These are phyloP conservation scores for Drosophila repletoides DNA, from an alignment of 1,140 invertebrate species.

Conservation along the genomic window DNA sequence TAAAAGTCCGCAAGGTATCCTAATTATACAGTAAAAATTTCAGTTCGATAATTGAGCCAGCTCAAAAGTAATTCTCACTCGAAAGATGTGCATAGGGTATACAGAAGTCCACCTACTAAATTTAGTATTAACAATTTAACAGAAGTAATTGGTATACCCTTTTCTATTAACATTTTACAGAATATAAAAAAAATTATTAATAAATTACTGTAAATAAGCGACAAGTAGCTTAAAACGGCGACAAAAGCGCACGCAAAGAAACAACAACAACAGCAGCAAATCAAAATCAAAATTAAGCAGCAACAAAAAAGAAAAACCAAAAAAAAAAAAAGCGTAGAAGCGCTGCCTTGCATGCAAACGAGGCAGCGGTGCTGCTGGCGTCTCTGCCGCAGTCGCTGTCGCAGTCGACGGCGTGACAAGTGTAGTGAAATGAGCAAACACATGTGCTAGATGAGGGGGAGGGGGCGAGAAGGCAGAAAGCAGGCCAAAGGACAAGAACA, in stretches of 20 bases:
- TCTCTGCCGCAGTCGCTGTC: conserved; percentile 6
- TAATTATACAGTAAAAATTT: too few species aligned
- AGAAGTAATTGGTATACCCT: too few species aligned
- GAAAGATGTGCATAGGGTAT: too few species aligned
- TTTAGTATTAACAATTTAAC: too few species aligned
- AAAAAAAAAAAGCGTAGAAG: conserved; percentile 3
- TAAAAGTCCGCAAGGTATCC: too few species aligned
- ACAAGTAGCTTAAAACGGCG: conserved; percentile 43
- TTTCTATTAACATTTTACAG: too few species aligned
- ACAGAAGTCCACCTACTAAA: too few species aligned
- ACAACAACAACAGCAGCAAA: conserved; percentile 38
- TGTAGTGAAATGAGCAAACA: conserved; percentile 63
- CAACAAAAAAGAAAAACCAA: conserved; percentile 22
- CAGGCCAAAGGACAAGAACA: conserved; percentile 27
- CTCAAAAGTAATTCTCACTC: too few species aligned
- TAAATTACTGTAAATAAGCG: conserved; percentile 69
- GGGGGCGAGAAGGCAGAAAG: conserved; percentile 1
- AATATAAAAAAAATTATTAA: conserved; percentile 56
- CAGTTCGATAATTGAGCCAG: too few species aligned
- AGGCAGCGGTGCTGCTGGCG: conserved; percentile 11
- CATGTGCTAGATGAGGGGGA: not conserved
- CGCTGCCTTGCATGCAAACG: conserved; percentile 48
- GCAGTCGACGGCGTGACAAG: conserved; percentile 60
- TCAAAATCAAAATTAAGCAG: conserved; percentile 49
- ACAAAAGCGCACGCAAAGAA: conserved; percentile 27